phyloP scores from a whole-genome alignment of 2,797 vertebrate genomes.

The Acanthornis magna region DNA sequence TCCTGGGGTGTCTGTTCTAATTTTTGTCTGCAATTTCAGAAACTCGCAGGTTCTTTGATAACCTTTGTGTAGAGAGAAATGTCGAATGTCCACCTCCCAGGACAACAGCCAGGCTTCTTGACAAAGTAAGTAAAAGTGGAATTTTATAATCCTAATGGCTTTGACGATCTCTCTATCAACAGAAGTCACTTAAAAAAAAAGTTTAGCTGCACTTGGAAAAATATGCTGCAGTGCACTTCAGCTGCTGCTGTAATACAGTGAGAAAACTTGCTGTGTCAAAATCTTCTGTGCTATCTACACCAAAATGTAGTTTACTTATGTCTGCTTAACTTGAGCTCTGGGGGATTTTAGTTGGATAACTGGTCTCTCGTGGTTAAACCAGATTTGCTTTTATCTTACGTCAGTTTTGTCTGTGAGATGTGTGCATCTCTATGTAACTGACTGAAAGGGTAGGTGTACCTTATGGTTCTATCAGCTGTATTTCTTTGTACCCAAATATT shows the following conservation, averaged over 20 bases:
- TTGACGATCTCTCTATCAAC: not conserved
- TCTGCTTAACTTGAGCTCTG: not conserved
- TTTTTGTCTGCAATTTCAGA: conserved; percentile 75
- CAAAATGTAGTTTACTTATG: not conserved
- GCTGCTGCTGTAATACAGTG: not conserved
- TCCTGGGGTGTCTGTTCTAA: not conserved
- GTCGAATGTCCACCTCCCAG: conserved; percentile 92
- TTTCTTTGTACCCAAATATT: not conserved
- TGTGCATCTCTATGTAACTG: not conserved
- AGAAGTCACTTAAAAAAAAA: not conserved
- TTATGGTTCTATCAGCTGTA: not conserved
- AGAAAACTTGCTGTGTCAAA: not conserved
- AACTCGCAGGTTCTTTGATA: conserved; percentile 90
- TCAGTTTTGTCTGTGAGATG: not conserved
- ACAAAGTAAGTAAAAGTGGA: conserved; percentile 82
- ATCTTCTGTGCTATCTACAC: not conserved
- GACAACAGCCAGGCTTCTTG: conserved; percentile 94
- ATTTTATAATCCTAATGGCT: not conserved
- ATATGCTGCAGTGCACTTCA: not conserved
- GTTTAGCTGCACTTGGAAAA: not conserved
- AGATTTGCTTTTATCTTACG: not conserved
- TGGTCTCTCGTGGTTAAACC: not conserved
- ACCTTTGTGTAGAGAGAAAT: conserved; percentile 84
- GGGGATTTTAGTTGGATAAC: not conserved
- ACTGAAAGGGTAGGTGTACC: not conserved